Evolutionary conservation across 1,140 invertebrate genomes (phyloP).

Genomic region (Contarinia nasturtii): DNA sequence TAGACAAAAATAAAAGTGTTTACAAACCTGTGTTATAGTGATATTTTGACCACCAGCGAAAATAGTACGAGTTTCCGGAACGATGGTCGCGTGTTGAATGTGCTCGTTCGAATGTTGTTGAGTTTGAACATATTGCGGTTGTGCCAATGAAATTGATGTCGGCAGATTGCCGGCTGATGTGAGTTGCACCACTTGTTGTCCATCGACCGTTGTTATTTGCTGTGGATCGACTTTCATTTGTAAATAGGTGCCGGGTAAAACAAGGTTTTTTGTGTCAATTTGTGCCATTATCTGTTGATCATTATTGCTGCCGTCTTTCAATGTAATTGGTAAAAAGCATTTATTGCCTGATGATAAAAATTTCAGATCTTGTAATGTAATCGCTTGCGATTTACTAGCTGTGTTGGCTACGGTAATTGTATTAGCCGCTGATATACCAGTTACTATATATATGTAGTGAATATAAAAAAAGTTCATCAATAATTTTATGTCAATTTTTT

Average conservation of each 20-base stretch:
- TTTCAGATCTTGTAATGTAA: constrained; percentile 2
- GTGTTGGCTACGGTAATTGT: constrained; percentile 2
- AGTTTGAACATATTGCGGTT: constrained; percentile 4
- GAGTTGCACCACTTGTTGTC: constrained; percentile 21
- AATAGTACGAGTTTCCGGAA: background rate
- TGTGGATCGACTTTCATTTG: constrained; percentile 22
- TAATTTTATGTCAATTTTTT: too few species aligned
- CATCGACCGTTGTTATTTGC: constrained; percentile 18
- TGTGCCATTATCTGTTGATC: constrained; percentile 23
- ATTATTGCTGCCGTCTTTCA: constrained; percentile 18
- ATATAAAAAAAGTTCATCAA: background rate
- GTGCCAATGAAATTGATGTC: constrained; percentile 16
- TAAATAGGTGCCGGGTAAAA: constrained; percentile 21
- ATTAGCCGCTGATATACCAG: background rate
- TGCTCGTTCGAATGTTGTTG: constrained; percentile 2
- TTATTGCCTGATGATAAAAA: constrained; percentile 18
- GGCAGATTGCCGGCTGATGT: constrained; percentile 19
- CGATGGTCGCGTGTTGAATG: background rate
- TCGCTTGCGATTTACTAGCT: constrained; percentile 5
- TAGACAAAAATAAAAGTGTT: too few species aligned
- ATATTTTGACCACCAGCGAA: background rate
- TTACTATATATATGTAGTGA: background rate
- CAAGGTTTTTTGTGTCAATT: constrained; percentile 21
- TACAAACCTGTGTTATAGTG: background rate
- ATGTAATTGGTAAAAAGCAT: constrained; percentile 20